Base-by-base conservation (phyloP, 2,888 invertebrate species). In the Apomyelois bistriatella region DNA sequence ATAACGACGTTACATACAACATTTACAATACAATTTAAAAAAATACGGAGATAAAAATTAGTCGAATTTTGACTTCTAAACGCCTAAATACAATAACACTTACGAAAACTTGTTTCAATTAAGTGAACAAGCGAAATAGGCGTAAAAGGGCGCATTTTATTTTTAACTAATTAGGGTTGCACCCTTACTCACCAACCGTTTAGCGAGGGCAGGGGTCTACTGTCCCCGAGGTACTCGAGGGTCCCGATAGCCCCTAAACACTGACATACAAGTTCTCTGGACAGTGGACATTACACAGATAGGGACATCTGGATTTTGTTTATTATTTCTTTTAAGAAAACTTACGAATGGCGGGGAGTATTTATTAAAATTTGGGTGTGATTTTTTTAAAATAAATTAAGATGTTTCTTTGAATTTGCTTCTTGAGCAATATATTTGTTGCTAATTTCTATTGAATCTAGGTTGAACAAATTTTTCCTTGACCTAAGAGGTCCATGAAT, bases 151-250 rank as follows among this genome's bases (percentile, higher is more conserved):
- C 71, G 63, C 73, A 72, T 81, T 78, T 79, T 79, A 82, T 83
- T 78, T 72, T 73, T 64, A 79, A 79, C 79, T 85, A 85, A 86
- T 85, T 84, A 80, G 81, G 80, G 83, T 75, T 60, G 63, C 52
- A 71, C 71, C 70, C 74, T 66, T 64, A 65, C 69, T 78, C 72
- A 73, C 68, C 66, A 72, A 65, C 62, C 65, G 70, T 70, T 72
- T 70, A 74, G 64, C 63, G 66, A 56, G 66, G 64, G 61, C 61
- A 60, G 55, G 55, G 52, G 52, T 48, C 43, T 17, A 12, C 9
- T 32, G 32, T 32, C 32, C 32, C 32, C 32, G 7, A 32, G 10
- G 32, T 7, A 9, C 7, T 8, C 2, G 9, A 7, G 32, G 32
- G 2, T 5, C 5, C 22, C 5, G 22, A 22, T 2, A 22, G 22